Base-by-base conservation (phyloP, 2,888 invertebrate genomes). In the Cheilosia variabilis region DNA sequence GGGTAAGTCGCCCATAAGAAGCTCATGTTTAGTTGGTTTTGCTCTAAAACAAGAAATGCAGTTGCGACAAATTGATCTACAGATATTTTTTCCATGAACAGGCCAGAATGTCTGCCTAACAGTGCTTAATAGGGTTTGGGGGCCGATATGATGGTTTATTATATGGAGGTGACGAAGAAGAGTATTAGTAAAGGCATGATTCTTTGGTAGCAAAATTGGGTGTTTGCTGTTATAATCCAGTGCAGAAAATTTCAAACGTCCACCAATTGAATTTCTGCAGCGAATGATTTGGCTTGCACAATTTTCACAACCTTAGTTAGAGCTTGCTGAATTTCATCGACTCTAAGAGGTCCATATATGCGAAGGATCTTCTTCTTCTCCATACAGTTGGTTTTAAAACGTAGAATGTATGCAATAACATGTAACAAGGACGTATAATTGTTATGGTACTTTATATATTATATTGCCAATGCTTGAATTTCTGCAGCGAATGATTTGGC, bases 101-200 rank as follows among this genome's bases (percentile, higher is more conserved):
- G 69, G 57, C 71, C 73, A 83, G 24, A 63, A 65, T 34, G 22
- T 52, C 62, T 77, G 72, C 4, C 81, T 58, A 24, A 45, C 58
- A 47, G 58, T 72, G 47, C 65, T 60, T 37, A 78, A 43, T 50
- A 78, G 1, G 83, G 87, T 71, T 89, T 89, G 10, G 88, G 88
- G 13, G 80, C 89, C 22, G 88, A 87, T 77, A 90, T 91, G 89
- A 88, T 90, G 9, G 89, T 62, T 17, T 89, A 89, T 7, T 89
- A 89, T 41, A 68, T 84, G 81, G 53, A 52, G 41, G 43, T 78
- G 34, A 50, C 31, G 43, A 43, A 86, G 27, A 15, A 87, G 19
- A 24, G 47, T 19, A 4, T 37, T 43, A 13, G 79, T 77, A 19
- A 87, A 72, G 6, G 22, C 1, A 34, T 80, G 45, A 0, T 63